Conservation (phyloP, 2,888 invertebrate genomes). For the Biston betularia region DNA sequence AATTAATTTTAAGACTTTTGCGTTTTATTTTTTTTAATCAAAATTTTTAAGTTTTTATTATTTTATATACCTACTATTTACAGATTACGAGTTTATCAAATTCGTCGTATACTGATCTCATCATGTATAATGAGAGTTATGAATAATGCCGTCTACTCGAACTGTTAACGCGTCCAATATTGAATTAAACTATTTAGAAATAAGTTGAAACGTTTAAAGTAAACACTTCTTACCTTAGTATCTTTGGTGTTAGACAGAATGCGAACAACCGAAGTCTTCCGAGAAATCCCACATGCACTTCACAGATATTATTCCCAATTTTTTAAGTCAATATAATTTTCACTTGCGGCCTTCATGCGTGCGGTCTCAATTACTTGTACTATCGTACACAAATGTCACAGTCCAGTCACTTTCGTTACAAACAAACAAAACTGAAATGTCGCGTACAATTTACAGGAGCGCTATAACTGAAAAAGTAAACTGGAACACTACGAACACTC, state of each 20-base stretch:
- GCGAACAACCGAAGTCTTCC: constrained; percentile 52
- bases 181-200: constrained; percentile 36
- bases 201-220: constrained; percentile 40
- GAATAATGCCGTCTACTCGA: neutral
- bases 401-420: constrained; percentile 76
- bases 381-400: constrained; percentile 79
- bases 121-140: neutral
- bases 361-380: constrained; percentile 64
- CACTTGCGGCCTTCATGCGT: constrained; percentile 63
- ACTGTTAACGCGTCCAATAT: constrained; percentile 30
- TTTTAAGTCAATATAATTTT: constrained; percentile 63
- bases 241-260: constrained; percentile 73
- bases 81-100: too few relatives aligned
- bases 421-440: constrained; percentile 64
- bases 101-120: too few relatives aligned
- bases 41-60: too few relatives aligned
- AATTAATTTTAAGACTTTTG: too few relatives aligned
- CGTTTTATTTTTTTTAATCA: too few relatives aligned
- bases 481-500: constrained; percentile 62
- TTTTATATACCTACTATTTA: too few relatives aligned
- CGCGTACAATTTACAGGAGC: constrained; percentile 63
- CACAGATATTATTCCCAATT: constrained; percentile 62
- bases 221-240: constrained; percentile 70
- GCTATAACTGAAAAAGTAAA: constrained; percentile 76
- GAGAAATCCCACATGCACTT: constrained; percentile 78